Evolutionary conservation across 2,888 invertebrate genomes (phyloP), one percentile per base, ranked within the genome.

Genomic region (Protula sp.): DNA sequence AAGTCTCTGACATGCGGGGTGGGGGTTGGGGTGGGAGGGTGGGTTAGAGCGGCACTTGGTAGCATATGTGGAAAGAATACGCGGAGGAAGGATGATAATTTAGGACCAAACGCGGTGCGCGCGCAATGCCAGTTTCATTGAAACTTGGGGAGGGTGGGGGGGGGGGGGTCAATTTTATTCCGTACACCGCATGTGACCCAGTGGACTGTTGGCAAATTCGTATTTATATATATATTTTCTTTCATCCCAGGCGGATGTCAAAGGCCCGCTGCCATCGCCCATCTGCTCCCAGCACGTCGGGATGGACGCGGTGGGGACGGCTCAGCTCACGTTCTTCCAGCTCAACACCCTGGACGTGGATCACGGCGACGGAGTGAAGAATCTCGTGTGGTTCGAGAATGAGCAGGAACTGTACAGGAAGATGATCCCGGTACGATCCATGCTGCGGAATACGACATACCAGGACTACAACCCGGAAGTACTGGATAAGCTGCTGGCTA

Each of bases 241-340:
- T 19, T 19, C 9, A 9, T 26, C 48, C 3, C 55, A 88, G 87
- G 83, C 85, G 54, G 79, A 86, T 69, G 84, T 87, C 2, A 84
- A 85, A 31, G 60, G 47, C 22, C 51, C 5, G 1, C 65, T 76
- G 22, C 74, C 76, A 14, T 67, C 88, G 72, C 94, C 94, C 3
- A 84, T 94, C 56, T 87, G 87, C 48, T 82, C 93, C 2, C 94
- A 94, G 77, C 88, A 89, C 74, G 85, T 94, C 66, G 90, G 91
- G 69, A 88, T 90, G 2, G 88, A 92, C 76, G 89, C 91, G 1
- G 24, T 50, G 4, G 24, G 5, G 5, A 50, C 9, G 50, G 4
- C 5, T 5, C 5, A 50, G 4, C 83, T 86, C 67, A 82, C 84
- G 47, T 91, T 89, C 75, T 86, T 90, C 60, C 92, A 95, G 81